phyloP scores from a whole-genome alignment of 1,140 invertebrate genomes.

The Leptinotarsa lineolata region DNA sequence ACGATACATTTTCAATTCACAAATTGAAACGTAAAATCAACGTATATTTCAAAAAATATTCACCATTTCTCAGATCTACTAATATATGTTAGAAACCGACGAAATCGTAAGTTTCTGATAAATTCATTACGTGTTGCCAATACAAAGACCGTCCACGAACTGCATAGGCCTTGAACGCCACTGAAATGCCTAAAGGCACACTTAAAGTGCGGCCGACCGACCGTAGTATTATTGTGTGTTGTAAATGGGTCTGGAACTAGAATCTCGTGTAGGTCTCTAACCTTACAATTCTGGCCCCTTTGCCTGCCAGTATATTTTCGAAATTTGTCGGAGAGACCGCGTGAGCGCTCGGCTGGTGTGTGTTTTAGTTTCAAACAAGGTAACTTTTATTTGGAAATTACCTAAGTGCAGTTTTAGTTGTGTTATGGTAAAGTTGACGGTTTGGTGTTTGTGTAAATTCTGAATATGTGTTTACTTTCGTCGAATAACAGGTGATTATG shows the following conservation, averaged over 20 bases:
- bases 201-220: conserved; percentile 14
- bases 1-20: too few relatives aligned
- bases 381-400: neutral
- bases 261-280: conserved; percentile 46
- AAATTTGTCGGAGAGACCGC: conserved; percentile 35
- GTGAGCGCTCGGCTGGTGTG: neutral
- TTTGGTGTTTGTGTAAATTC: neutral
- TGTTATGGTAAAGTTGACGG: too few relatives aligned
- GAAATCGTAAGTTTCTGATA: too few relatives aligned
- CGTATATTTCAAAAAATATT: too few relatives aligned
- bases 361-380: neutral
- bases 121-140: neutral
- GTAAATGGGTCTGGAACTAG: conserved; percentile 49
- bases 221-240: conserved; percentile 45
- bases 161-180: conserved; percentile 20
- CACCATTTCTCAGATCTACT: too few relatives aligned
- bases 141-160: conserved; percentile 1
- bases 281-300: conserved; percentile 40
- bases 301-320: conserved; percentile 43
- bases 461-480: conserved; percentile 33
- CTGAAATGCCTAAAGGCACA: conserved; percentile 24
- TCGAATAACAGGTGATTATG: conserved; percentile 34
- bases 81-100: too few relatives aligned
- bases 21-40: too few relatives aligned
- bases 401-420: neutral